Percentiles rank a stretch among this genome's conserved stretches.
These are phyloP conservation scores for Cecropterus lyciades DNA, from an alignment of 1,140 invertebrate genomes.

Conservation along the genomic window DNA sequence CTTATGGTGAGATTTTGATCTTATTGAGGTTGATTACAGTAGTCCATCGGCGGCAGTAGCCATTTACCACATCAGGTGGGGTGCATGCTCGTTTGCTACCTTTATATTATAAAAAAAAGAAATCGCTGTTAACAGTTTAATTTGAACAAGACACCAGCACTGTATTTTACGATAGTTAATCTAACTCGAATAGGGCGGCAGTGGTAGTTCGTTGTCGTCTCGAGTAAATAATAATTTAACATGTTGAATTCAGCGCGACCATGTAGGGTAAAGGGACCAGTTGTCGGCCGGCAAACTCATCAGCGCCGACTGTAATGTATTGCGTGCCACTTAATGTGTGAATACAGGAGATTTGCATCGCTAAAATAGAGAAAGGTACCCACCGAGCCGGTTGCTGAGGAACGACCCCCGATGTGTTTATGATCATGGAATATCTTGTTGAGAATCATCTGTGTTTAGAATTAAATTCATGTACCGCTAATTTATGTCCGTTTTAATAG, in stretches of 20 bases:
- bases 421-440: conserved; percentile 35
- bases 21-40: no score
- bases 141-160: not conserved
- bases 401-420: conserved; percentile 29
- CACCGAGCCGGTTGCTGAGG: conserved; percentile 18
- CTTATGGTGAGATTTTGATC: no score
- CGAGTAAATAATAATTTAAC: conserved; percentile 35
- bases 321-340: conserved; percentile 36
- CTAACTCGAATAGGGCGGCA: conserved; percentile 8
- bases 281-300: conserved; percentile 23
- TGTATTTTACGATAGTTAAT: conserved; percentile 9
- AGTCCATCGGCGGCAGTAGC: no score
- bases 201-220: conserved; percentile 21
- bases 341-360: conserved; percentile 40
- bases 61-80: no score
- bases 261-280: conserved; percentile 35
- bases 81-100: no score
- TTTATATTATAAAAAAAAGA: no score
- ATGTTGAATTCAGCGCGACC: conserved; percentile 41
- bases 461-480: conserved; percentile 2
- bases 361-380: conserved; percentile 37
- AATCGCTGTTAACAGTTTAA: not conserved
- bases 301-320: conserved; percentile 31
- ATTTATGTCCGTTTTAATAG: conserved; percentile 25
- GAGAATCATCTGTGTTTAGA: conserved; percentile 29